These are phyloP conservation scores for Tetropium fuscum DNA, from an alignment of 2,888 invertebrate genomes.

Conservation along the genomic window DNA sequence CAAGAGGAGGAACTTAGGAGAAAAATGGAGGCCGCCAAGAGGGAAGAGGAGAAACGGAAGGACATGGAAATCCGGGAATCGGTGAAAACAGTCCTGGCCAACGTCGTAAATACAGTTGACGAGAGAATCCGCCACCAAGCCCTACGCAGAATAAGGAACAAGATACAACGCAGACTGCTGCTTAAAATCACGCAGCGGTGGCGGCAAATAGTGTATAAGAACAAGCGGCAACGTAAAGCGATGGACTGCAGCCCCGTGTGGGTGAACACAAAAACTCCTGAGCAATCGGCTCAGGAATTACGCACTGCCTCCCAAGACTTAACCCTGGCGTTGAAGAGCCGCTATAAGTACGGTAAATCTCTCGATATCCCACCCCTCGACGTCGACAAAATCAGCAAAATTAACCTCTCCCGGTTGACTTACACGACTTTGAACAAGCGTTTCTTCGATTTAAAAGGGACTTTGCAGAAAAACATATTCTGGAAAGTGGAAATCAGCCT, in stretches of 20 bases:
- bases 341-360: conserved; percentile 66
- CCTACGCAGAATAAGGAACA: conserved; percentile 62
- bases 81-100: conserved; percentile 57
- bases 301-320: conserved; percentile 64
- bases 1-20: conserved; percentile 40
- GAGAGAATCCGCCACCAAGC: conserved; percentile 58
- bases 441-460: conserved; percentile 45
- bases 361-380: conserved; percentile 45
- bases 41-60: conserved; percentile 43
- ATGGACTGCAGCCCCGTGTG: conserved; percentile 70
- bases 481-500: conserved; percentile 76
- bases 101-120: conserved; percentile 60
- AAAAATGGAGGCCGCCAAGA: conserved; percentile 40
- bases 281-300: conserved; percentile 65
- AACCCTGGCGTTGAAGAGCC: conserved; percentile 66
- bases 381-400: conserved; percentile 42
- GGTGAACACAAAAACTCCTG: conserved; percentile 64
- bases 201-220: conserved; percentile 62
- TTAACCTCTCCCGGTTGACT: conserved; percentile 54
- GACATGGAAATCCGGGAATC: conserved; percentile 51
- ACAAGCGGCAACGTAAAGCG: conserved; percentile 67
- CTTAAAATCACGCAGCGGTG: conserved; percentile 66
- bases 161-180: conserved; percentile 59
- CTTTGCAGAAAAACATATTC: conserved; percentile 59
- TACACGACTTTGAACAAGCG: conserved; percentile 51